Percentiles rank a stretch among this genome's conserved stretches.
Conservation (phyloP, 2,113 vertebrate genomes). For the Microtus montanus region DNA sequence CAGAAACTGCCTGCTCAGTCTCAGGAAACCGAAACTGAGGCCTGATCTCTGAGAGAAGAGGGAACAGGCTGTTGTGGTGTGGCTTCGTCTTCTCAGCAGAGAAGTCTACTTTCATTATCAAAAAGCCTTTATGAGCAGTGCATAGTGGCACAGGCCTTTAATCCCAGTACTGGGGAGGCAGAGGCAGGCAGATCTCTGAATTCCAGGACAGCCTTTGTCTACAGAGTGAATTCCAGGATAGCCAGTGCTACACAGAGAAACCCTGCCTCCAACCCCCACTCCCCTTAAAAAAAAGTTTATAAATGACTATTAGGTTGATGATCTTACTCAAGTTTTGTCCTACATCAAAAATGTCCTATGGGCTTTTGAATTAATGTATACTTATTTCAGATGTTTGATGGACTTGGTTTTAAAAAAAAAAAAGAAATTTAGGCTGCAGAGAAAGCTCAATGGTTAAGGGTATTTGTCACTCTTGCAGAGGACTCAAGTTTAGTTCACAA, state of each 20-base stretch:
- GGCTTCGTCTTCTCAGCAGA: background rate
- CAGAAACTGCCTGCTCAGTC: too few relatives aligned
- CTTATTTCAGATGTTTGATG: slow-evolving; percentile 12
- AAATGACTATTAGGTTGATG: background rate
- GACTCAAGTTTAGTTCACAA: background rate
- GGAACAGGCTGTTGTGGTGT: too few relatives aligned
- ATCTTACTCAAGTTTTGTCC: slow-evolving; percentile 8
- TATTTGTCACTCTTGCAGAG: background rate
- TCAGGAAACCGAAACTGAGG: too few relatives aligned
- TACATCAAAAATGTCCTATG: background rate
- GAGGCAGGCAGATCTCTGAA: background rate
- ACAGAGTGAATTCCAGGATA: background rate
- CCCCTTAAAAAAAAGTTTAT: background rate
- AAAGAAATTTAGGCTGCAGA: background rate
- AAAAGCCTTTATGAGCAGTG: background rate
- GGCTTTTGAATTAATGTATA: background rate
- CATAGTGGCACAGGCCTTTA: background rate
- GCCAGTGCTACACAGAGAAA: background rate
- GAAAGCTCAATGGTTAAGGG: background rate
- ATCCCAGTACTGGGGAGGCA: background rate
- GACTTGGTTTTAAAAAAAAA: background rate
- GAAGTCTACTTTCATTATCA: slow-evolving; percentile 39
- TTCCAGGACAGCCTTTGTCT: background rate
- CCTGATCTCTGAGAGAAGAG: too few relatives aligned
- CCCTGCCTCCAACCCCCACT: background rate